Percentiles rank a stretch among this genome's conserved stretches.
Conservation (phyloP, 1,140 invertebrate species). For the Scylla paramamosain region DNA sequence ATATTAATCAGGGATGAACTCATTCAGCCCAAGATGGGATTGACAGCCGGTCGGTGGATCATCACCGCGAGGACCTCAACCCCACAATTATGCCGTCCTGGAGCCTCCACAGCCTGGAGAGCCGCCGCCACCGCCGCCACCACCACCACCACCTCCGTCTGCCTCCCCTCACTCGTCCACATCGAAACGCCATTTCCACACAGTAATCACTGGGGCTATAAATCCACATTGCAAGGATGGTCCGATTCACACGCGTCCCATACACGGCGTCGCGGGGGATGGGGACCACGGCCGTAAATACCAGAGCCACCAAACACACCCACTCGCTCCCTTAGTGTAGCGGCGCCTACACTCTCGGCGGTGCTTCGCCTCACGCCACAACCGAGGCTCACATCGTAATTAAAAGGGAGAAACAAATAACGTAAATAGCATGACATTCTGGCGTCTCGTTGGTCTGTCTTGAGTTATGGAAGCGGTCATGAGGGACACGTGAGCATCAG, state of each 20-base stretch:
- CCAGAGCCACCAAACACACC: background rate
- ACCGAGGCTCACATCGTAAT: no score
- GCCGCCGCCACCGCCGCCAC: background rate
- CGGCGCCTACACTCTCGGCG: no score
- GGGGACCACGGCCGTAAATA: background rate
- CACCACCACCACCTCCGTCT: background rate
- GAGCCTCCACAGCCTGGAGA: background rate
- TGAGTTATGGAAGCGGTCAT: no score
- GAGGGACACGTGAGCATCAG: no score
- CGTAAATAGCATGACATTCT: no score
- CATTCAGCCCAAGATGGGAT: conserved; percentile 29
- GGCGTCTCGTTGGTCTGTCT: no score
- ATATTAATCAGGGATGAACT: conserved; percentile 58
- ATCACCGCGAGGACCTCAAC: background rate
- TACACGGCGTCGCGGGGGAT: background rate
- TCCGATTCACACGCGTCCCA: conserved; percentile 8
- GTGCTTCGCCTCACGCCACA: no score
- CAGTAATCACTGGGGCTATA: background rate
- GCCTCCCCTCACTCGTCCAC: background rate
- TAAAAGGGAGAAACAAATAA: no score
- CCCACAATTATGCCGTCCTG: background rate
- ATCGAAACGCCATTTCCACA: background rate
- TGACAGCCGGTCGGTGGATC: conserved; percentile 40
- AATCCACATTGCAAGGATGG: conserved; percentile 22
- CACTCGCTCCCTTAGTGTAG: no score